phyloP scores from a whole-genome alignment of 1,140 invertebrate species.

The Brachionus calyciflorus region DNA sequence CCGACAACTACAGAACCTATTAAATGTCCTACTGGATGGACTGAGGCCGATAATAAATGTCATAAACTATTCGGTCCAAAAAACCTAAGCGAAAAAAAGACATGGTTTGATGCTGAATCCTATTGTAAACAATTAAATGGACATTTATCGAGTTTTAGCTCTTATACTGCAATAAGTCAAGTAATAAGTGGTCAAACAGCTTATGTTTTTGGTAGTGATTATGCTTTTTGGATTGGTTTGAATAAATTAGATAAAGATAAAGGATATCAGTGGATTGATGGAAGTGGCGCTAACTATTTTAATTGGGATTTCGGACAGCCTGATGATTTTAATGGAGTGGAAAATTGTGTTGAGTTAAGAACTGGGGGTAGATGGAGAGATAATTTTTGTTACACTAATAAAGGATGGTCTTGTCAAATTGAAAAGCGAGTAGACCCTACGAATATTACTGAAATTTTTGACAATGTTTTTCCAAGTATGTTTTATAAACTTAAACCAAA shows the following conservation, averaged over 20 bases:
- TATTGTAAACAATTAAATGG: conserved; percentile 36
- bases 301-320: conserved; percentile 43
- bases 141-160: conserved; percentile 22
- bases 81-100: conserved; percentile 18
- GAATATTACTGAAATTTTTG: neutral
- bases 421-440: conserved; percentile 39
- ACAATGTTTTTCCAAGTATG: conserved; percentile 10
- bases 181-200: conserved; percentile 10
- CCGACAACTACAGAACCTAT: conserved; percentile 17
- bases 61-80: conserved; percentile 27
- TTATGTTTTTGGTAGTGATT: neutral
- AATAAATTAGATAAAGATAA: conserved; percentile 16
- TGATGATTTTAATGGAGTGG: conserved; percentile 31
- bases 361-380: conserved; percentile 33
- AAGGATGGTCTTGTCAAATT: conserved; percentile 42
- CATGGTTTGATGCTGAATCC: conserved; percentile 34
- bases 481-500: too few relatives aligned
- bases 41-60: conserved; percentile 38
- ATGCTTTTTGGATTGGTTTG: conserved; percentile 40
- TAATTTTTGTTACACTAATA: conserved; percentile 40
- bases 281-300: conserved; percentile 1
- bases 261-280: conserved; percentile 18
- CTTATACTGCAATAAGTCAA: neutral
- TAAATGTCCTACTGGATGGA: conserved; percentile 9
- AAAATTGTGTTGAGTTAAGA: conserved; percentile 46